phyloP scores from a whole-genome alignment of 2,797 vertebrate genomes.

The Ptychobarbus kaznakovi region DNA sequence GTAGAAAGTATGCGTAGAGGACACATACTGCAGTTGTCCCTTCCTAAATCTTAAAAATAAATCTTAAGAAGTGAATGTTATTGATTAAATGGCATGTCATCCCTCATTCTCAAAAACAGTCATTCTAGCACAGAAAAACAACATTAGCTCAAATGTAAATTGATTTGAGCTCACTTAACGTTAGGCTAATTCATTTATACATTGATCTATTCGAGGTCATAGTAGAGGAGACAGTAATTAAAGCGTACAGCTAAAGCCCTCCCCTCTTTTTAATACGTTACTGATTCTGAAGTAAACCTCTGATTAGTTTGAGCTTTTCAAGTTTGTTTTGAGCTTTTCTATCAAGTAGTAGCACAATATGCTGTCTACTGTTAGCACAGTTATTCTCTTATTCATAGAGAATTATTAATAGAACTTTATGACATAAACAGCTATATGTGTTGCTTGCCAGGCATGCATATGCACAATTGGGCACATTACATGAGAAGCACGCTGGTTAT shows the following conservation, averaged over 20 bases:
- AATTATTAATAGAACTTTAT: neutral
- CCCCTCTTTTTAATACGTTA: neutral
- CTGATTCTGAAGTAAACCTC: neutral
- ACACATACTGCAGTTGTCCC: neutral
- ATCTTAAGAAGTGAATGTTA: neutral
- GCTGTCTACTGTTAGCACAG: neutral
- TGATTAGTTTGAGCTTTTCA: neutral
- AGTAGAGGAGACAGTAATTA: slow-evolving; percentile 1
- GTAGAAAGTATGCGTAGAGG: neutral
- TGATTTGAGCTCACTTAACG: slow-evolving; percentile 11
- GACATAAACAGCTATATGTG: neutral
- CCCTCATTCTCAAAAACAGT: neutral
- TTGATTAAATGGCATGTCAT: neutral
- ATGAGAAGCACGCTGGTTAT: neutral
- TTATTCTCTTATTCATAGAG: neutral
- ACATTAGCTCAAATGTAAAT: slow-evolving; percentile 40
- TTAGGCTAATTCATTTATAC: neutral
- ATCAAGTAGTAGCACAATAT: neutral
- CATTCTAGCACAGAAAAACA: slow-evolving; percentile 20
- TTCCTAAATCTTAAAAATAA: neutral
- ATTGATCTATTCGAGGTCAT: neutral
- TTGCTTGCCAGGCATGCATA: neutral
- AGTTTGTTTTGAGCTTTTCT: neutral
- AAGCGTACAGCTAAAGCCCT: neutral
- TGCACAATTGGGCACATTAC: neutral